Base-by-base conservation (phyloP, 2,888 invertebrate species). In the Cremastobaeus sp. region DNA sequence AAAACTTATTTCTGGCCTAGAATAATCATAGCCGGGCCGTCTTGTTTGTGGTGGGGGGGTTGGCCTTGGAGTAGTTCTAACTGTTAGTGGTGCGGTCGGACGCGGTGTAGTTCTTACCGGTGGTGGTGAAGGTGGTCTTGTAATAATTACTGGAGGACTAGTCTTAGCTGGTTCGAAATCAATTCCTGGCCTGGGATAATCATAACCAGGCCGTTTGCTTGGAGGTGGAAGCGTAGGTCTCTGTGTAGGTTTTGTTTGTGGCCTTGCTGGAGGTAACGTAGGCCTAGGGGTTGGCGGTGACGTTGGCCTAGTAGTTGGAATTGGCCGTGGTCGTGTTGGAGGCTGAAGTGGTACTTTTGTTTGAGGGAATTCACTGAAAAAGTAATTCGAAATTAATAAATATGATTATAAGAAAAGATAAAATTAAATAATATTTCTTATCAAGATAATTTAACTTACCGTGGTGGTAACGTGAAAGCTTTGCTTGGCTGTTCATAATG, bases 401-500 rank as follows among this genome's bases (percentile, higher is more conserved):
- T n/a, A n/a, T n/a, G n/a, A n/a, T n/a, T n/a, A n/a, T n/a, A n/a
- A n/a, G n/a, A n/a, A n/a, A n/a, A n/a, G 20, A 0, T 6, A 4
- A 43, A 43, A 6, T n/a, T n/a, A 39, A 41, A 18, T 18, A 35
- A 11, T 9, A 25, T 28, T 12, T 52, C 37, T 32, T 15, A 1
- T 25, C 25, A 25, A 25, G 5, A 25, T 25, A 8, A 25, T 25
- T 8, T 6, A 34, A 41, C 52, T 59, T 28, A 74, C 74, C 47
- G 60, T 32, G 74, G 57, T 34, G 85, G 85, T 14, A 85, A 55
- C 68, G 81, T 80, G 25, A 87, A 84, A 21, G 82, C 77, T 15
- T 81, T 73, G n/a, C 71, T 76, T 1, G 84, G 84, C 47, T 60
- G 68, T 0, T 82, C 76, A 54, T 87, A 87, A 9, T 78, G 20